Evolutionary conservation across 1,140 invertebrate species (phyloP), one percentile per base, ranked within the genome.

Genomic region (Nasonia giraulti): DNA sequence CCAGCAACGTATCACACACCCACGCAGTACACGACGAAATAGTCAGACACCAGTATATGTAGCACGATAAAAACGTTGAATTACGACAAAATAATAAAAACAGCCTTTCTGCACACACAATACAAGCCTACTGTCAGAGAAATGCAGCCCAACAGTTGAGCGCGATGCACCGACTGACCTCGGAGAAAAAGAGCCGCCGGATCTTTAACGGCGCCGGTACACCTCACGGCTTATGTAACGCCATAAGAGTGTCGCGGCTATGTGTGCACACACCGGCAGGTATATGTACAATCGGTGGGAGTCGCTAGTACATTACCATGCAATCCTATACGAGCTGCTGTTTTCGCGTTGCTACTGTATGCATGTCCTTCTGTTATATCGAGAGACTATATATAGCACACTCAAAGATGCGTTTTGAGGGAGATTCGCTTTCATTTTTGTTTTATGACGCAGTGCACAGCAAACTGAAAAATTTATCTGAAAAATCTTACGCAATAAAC

Each of bases 401-500:
- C 33, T 33, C 33, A 5, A 33, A 33, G 33, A 33, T 14, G 55
- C 40, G 7, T 40, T 40, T 40, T 33, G 33, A 33, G 40, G 7
- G 40, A 40, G 8, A 40, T 40, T 40, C 40, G 40, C 40, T 40
- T 40, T 27, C 23, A 27, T 27, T 27, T 27, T 27, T 27, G 23
- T 27, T 27, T 27, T 27, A 27, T 27, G 0, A 27, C 40, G 17
- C 50, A 10, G 50, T 55, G 40, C 8, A 55, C 50, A 55, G 0
- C 50, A 17, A 4, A 62, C 23, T 55, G 2, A 78, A 78, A 78
- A 55, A 27, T 27, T 69, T 27, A 27, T 27, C 2, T 27, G 27
- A 27, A 68, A 78, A 14, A 8, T 87, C 95, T 96, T 91, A 96
- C 96, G 96, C 89, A 73, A 96, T 90, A 2, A 93, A 92, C 1